Base-by-base conservation (phyloP, 2,888 invertebrate genomes). In the Tenthredo scrophulariae region DNA sequence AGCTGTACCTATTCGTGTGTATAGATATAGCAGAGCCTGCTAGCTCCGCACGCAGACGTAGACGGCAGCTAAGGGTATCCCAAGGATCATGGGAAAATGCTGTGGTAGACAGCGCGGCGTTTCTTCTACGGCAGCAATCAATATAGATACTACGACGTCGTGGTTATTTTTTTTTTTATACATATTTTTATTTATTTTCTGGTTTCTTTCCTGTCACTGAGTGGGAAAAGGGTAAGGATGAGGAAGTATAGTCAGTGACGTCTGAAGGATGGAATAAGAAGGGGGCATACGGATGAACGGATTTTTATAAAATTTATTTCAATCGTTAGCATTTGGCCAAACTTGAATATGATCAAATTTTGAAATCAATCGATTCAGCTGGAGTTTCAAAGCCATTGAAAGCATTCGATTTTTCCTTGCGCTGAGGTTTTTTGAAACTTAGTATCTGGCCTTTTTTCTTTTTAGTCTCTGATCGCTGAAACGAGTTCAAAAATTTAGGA, bases 61-160 rank as follows among this genome's bases (percentile, higher is more conserved):
- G 54, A 80, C 29, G 29, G 77, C 18, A 33, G 50, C 50, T 77
- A 22, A 72, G 50, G 40, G 65, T 37, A 40, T 67, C 46, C 22
- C 37, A 70, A 67, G 43, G 84, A 77, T 77, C 65, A 50, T 13
- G 65, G 74, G 72, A 82, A 62, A 75, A 85, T 50, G 15, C n/a
- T 43, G 79, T 62, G 26, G 79, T 70, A 85, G 74, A 84, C 84
- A 85, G 70, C 83, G 82, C 84, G 83, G 75, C 77, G 80, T 84
- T 43, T 58, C 79, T 70, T 74, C 26, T 33, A 50, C 50, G n/a
- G 74, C 50, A 54, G 70, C 46, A 70, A 62, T 84, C 54, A 77
- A 77, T 77, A 74, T 74, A 74, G 15, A 74, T 74, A 74, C 22
- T 26, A 15, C 62, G 29, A 67, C 67, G 33, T 75, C 50, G 15